A percentile compares a stretch with the other conserved stretches of the same genome.
These are phyloP conservation scores for Spongilla lacustris DNA, from an alignment of 37 sponge, comb jelly and placozoan species.

Conservation along the genomic window DNA sequence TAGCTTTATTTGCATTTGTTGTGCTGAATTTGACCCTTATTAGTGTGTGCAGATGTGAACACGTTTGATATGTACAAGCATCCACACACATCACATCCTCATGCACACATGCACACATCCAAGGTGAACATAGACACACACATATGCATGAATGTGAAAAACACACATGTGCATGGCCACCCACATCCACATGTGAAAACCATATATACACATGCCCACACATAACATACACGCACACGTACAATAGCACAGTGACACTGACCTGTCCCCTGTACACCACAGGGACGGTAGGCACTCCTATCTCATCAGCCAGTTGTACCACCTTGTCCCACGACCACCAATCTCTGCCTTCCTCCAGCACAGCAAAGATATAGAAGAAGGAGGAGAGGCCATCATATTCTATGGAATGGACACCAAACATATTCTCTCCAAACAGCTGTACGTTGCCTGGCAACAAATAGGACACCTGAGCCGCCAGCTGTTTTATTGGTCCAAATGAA, in stretches of 20 bases:
- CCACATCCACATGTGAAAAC: neutral
- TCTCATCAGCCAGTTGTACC: conserved; percentile 50
- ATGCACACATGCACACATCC: too few relatives aligned
- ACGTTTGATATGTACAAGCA: too few relatives aligned
- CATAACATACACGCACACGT: neutral
- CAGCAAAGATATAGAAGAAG: conserved; percentile 77
- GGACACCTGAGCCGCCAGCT: conserved; percentile 53
- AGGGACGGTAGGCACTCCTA: conserved; percentile 71
- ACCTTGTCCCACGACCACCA: conserved; percentile 79
- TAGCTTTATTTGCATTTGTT: too few relatives aligned
- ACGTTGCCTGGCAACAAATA: conserved; percentile 67
- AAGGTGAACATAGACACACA: neutral
- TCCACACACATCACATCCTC: too few relatives aligned
- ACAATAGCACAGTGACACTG: neutral
- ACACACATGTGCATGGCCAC: neutral
- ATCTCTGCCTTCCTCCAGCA: conserved; percentile 54
- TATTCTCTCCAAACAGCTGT: conserved; percentile 83
- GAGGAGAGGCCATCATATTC: conserved; percentile 73
- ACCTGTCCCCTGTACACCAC: conserved; percentile 45
- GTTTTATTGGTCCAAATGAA: conserved; percentile 85
- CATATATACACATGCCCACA: too few relatives aligned
- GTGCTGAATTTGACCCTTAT: too few relatives aligned
- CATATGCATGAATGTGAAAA: neutral
- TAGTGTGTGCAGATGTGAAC: too few relatives aligned
- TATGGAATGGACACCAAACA: conserved; percentile 85